Evolutionary conservation across 2,797 vertebrate genomes (phyloP).

Genomic region (Bovichtus diacanthus): DNA sequence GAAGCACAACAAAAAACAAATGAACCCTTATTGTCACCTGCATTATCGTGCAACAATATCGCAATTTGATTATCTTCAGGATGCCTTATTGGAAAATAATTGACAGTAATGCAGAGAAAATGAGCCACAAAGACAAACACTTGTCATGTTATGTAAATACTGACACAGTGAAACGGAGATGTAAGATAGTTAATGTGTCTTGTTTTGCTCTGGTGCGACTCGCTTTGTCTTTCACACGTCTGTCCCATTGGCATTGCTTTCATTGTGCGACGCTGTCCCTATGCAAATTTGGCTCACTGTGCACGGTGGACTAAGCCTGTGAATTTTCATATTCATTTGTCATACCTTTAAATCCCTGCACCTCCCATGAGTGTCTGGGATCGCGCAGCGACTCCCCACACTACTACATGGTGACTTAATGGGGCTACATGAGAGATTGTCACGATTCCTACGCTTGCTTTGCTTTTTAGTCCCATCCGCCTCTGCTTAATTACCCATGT

Average conservation of each 20-base stretch:
- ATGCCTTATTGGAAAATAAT: background rate
- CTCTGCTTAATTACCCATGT: slow-evolving; percentile 65
- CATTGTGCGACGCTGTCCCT: slow-evolving; percentile 24
- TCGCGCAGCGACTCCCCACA: slow-evolving; percentile 25
- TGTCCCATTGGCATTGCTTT: slow-evolving; percentile 29
- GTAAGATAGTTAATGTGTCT: slow-evolving; percentile 15
- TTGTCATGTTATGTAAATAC: too few relatives aligned
- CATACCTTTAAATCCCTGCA: slow-evolving; percentile 59
- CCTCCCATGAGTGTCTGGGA: slow-evolving; percentile 48
- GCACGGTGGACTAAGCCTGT: slow-evolving; percentile 48
- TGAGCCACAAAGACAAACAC: background rate
- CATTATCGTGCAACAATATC: background rate
- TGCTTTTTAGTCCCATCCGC: slow-evolving; percentile 43
- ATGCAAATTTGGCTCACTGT: slow-evolving; percentile 54
- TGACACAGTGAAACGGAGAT: background rate
- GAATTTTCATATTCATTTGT: too few relatives aligned
- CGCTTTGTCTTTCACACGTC: slow-evolving; percentile 36
- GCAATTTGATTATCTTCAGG: background rate
- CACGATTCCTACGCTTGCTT: slow-evolving; percentile 46
- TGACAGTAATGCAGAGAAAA: background rate
- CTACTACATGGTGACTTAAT: slow-evolving; percentile 74
- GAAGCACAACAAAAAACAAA: background rate
- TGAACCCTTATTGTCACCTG: background rate
- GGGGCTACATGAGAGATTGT: slow-evolving; percentile 71
- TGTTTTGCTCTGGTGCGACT: slow-evolving; percentile 13